Conservation (phyloP, 2,888 invertebrate species). For the Auanema sp. region DNA sequence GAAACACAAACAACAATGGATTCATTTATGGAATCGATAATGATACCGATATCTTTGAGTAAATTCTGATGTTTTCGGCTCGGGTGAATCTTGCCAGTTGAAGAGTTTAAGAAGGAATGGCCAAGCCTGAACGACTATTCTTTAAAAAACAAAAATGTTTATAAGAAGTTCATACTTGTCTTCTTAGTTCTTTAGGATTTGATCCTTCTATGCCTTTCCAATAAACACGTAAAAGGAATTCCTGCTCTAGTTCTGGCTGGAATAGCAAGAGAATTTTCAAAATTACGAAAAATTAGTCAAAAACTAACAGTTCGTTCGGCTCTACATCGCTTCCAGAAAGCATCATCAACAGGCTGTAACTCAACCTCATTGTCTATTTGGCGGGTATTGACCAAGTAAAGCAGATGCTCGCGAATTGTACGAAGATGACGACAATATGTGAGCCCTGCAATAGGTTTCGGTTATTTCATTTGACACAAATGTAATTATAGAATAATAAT, state of each 20-base stretch:
- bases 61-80: slow-evolving; percentile 38
- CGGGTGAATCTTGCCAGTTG: slow-evolving; percentile 52
- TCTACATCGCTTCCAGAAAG: slow-evolving; percentile 54
- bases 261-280: slow-evolving; percentile 6
- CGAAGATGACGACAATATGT: slow-evolving; percentile 85
- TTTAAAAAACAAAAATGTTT: slow-evolving; percentile 16
- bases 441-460: slow-evolving; percentile 70
- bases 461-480: not conserved
- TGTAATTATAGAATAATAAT: no score
- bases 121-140: slow-evolving; percentile 43
- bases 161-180: slow-evolving; percentile 46
- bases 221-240: slow-evolving; percentile 82
- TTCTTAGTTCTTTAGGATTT: slow-evolving; percentile 67
- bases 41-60: slow-evolving; percentile 34
- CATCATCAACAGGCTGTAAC: slow-evolving; percentile 47
- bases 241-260: slow-evolving; percentile 68
- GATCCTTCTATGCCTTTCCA: slow-evolving; percentile 79
- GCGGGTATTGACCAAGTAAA: slow-evolving; percentile 79
- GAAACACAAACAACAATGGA: not conserved
- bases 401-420: slow-evolving; percentile 87
- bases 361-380: slow-evolving; percentile 22
- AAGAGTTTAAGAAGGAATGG: slow-evolving; percentile 59
- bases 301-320: slow-evolving; percentile 30
- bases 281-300: not conserved
- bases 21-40: not conserved